Evolutionary conservation across 2,113 vertebrate genomes (phyloP).

Genomic region (Dendropsophus ebraccatus): DNA sequence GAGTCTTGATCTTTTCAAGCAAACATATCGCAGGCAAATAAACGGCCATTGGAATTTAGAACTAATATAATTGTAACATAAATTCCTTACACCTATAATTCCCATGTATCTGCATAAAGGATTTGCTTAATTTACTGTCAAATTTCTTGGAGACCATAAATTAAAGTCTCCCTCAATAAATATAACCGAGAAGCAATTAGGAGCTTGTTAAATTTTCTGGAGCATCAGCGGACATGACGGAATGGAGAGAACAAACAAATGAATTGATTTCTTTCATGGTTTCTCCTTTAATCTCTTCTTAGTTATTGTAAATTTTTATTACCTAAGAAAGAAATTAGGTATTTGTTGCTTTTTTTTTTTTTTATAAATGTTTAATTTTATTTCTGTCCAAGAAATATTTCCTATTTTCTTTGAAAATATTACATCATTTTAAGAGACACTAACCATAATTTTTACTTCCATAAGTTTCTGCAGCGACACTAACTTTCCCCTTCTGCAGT

Average conservation of each 20-base stretch:
- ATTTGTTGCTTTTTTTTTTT: not conserved
- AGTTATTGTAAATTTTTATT: not conserved
- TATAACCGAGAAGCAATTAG: not conserved
- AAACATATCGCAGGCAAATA: no score
- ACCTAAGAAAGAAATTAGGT: not conserved
- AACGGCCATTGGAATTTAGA: no score
- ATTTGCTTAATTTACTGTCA: conserved; percentile 14
- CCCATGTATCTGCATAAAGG: not conserved
- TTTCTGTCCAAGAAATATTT: not conserved
- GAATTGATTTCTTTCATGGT: conserved; percentile 3
- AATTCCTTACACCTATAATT: not conserved
- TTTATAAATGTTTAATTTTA: not conserved
- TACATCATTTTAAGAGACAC: no score
- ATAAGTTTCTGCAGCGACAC: no score
- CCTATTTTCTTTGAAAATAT: no score
- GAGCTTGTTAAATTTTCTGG: not conserved
- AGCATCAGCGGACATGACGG: not conserved
- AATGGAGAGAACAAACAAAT: conserved; percentile 4
- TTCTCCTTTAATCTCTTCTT: not conserved
- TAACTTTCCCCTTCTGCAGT: no score
- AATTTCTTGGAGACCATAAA: not conserved
- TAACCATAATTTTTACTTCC: no score
- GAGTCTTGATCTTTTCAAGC: no score
- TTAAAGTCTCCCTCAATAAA: not conserved
- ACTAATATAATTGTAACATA: not conserved